Evolutionary conservation across 1,140 invertebrate species (phyloP).

Genomic region (Drosophila kikkawai): DNA sequence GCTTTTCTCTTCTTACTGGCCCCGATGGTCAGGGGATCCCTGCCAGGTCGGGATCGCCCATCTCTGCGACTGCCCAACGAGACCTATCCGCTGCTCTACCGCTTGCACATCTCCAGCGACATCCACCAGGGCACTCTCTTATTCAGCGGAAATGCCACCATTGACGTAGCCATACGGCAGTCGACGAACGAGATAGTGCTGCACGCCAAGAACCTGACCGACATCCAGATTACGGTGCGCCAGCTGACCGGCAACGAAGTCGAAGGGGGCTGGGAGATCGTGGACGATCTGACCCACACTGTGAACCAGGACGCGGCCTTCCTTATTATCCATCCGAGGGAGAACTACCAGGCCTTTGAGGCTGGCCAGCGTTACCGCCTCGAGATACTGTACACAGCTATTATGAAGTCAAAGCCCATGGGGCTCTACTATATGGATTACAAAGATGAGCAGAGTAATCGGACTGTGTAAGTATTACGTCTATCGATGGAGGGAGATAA

Average conservation of each 20-base stretch:
- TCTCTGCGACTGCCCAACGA: slow-evolving; percentile 87
- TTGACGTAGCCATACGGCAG: slow-evolving; percentile 85
- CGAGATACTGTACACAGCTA: slow-evolving; percentile 71
- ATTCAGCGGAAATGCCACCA: slow-evolving; percentile 88
- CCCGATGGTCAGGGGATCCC: slow-evolving; percentile 2
- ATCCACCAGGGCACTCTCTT: slow-evolving; percentile 85
- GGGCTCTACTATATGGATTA: slow-evolving; percentile 89
- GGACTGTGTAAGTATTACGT: slow-evolving; percentile 64
- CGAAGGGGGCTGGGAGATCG: slow-evolving; percentile 13
- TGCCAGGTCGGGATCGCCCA: slow-evolving; percentile 12
- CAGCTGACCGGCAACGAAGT: slow-evolving; percentile 30
- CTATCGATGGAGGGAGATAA: not conserved
- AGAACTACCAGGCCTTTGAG: slow-evolving; percentile 75
- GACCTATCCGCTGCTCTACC: slow-evolving; percentile 88
- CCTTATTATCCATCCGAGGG: slow-evolving; percentile 69
- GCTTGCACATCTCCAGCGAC: slow-evolving; percentile 88
- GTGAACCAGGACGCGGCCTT: slow-evolving; percentile 42
- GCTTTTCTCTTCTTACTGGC: slow-evolving; percentile 1
- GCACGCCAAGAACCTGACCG: slow-evolving; percentile 85
- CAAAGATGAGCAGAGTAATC: slow-evolving; percentile 51
- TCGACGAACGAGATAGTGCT: slow-evolving; percentile 86
- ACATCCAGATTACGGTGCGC: slow-evolving; percentile 64
- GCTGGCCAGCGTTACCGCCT: slow-evolving; percentile 68
- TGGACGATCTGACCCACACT: slow-evolving; percentile 67
- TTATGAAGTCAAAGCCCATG: slow-evolving; percentile 76